Conservation (phyloP, 2,113 vertebrate species). For the Empidonax alnorum region DNA sequence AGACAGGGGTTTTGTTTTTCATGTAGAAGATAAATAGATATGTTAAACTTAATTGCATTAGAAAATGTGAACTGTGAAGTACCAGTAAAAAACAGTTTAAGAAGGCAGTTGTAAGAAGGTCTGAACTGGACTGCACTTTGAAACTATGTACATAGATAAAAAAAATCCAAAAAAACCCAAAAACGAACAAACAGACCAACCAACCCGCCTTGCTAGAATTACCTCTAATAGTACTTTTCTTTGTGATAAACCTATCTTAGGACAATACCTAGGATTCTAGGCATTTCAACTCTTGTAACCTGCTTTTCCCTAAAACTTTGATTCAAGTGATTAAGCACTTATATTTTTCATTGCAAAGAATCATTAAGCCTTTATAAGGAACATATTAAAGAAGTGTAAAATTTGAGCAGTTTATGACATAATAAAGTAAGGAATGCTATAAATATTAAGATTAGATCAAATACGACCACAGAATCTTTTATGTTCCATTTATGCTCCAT, state of each 20-base stretch:
- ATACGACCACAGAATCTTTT: fast-evolving
- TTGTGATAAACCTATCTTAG: neutral
- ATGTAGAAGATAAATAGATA: neutral
- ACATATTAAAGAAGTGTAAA: neutral
- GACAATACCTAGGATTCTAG: neutral
- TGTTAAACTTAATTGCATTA: neutral
- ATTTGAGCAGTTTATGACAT: neutral
- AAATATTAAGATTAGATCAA: neutral
- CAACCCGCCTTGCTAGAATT: neutral
- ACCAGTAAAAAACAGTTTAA: neutral
- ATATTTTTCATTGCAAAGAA: neutral
- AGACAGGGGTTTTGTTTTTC: neutral
- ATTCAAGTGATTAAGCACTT: neutral
- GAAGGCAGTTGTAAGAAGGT: neutral
- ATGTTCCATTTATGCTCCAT: neutral
- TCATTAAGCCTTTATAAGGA: neutral
- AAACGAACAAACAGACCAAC: too few species aligned
- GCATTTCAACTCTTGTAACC: neutral
- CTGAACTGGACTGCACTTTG: neutral
- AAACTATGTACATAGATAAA: neutral
- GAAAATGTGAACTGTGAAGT: neutral
- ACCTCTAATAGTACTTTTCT: neutral
- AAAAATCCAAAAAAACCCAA: neutral
- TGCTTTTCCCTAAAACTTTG: neutral
- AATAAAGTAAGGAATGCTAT: neutral